These are phyloP conservation scores for Microchrysa polita DNA, from an alignment of 2,888 invertebrate species.

Conservation along the genomic window DNA sequence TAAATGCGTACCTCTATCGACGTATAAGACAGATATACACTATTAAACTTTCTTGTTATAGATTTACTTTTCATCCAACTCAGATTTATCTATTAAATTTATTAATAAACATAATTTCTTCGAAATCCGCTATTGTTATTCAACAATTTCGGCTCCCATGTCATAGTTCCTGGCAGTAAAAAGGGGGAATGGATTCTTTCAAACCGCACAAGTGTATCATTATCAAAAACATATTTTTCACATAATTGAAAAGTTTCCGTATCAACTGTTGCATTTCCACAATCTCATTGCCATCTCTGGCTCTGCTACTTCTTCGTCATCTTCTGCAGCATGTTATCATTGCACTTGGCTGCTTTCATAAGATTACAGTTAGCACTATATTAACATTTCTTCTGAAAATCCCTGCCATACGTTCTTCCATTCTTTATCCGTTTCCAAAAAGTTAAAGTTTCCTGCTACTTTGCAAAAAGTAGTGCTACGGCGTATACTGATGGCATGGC, in stretches of 20 bases:
- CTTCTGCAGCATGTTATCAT: neutral
- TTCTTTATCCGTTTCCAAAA: conserved; percentile 7
- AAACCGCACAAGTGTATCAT: neutral
- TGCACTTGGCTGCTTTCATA: conserved; percentile 11
- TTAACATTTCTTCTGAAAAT: conserved; percentile 7
- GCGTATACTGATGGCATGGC: neutral
- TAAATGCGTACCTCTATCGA: too few relatives aligned
- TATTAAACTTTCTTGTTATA: too few relatives aligned
- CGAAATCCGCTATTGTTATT: too few relatives aligned
- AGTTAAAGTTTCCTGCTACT: neutral
- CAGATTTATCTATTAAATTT: too few relatives aligned
- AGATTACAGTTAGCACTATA: conserved; percentile 11
- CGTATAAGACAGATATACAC: too few relatives aligned
- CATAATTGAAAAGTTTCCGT: conserved; percentile 5
- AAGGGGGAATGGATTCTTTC: too few relatives aligned
- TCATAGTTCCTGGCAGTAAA: too few relatives aligned
- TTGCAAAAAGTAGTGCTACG: neutral
- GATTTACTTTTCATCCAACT: too few relatives aligned
- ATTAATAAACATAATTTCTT: too few relatives aligned
- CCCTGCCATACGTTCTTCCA: neutral
- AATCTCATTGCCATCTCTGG: neutral
- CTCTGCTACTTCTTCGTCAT: too few relatives aligned
- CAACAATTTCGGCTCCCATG: too few relatives aligned
- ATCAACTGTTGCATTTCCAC: conserved; percentile 8
- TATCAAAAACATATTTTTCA: neutral